These are phyloP conservation scores for Epistrophe grossulariae DNA, from an alignment of 2,888 invertebrate genomes.

Conservation along the genomic window DNA sequence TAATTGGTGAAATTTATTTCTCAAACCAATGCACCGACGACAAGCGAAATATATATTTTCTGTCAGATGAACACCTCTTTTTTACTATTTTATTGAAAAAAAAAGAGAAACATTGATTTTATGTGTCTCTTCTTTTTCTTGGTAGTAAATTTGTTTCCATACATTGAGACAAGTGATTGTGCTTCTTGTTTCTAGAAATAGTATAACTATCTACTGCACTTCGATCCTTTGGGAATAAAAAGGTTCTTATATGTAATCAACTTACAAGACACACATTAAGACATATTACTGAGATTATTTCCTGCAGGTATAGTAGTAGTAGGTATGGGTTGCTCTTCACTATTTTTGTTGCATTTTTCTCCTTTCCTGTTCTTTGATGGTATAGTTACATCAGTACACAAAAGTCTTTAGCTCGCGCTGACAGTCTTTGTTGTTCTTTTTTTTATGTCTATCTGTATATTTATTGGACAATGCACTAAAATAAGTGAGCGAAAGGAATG, in stretches of 20 bases:
- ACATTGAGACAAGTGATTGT: slow-evolving; percentile 29
- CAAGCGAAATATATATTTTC: background rate
- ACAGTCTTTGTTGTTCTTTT: slow-evolving; percentile 16
- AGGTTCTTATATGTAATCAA: slow-evolving; percentile 51
- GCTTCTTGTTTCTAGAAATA: slow-evolving; percentile 18
- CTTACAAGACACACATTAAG: slow-evolving; percentile 55
- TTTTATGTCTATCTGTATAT: background rate
- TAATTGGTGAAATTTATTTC: slow-evolving; percentile 7
- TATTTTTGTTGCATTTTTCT: slow-evolving; percentile 16
- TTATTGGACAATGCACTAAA: slow-evolving; percentile 15
- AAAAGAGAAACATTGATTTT: slow-evolving; percentile 32
- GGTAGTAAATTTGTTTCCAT: slow-evolving; percentile 31
- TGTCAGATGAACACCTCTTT: slow-evolving; percentile 19
- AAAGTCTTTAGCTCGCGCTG: background rate
- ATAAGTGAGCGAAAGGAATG: slow-evolving; percentile 16
- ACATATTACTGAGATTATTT: slow-evolving; percentile 59
- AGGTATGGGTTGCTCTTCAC: background rate
- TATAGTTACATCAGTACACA: background rate
- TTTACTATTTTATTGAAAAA: slow-evolving; percentile 43
- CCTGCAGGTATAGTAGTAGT: slow-evolving; percentile 11
- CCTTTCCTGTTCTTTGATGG: slow-evolving; percentile 38
- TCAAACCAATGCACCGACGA: background rate
- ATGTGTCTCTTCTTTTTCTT: slow-evolving; percentile 5
- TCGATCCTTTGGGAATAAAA: slow-evolving; percentile 40
- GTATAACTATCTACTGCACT: slow-evolving; percentile 57